These are phyloP conservation scores for Menura novaehollandiae DNA, from an alignment of 2,113 vertebrate species.

Conservation along the genomic window DNA sequence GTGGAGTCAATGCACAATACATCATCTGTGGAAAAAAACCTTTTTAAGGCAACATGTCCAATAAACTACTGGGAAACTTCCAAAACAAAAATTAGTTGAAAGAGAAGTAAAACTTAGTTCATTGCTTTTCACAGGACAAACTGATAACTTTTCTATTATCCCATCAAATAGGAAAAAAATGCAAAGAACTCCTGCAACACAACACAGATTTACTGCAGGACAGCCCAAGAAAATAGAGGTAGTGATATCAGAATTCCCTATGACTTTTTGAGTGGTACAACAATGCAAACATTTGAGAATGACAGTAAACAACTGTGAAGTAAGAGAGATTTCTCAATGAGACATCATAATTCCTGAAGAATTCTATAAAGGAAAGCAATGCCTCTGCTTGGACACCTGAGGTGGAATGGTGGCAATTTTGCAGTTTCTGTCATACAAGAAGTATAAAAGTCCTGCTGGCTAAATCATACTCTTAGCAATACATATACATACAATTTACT, in stretches of 20 bases:
- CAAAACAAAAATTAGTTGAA: neutral
- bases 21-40: neutral
- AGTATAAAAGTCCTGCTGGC: neutral
- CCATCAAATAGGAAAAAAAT: neutral
- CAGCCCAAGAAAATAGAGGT: neutral
- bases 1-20: neutral
- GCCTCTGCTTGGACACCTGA: neutral
- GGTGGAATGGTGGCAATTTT: neutral
- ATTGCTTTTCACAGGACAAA: neutral
- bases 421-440: neutral
- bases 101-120: neutral
- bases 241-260: neutral
- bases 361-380: neutral
- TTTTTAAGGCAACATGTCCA: neutral
- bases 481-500: rapidly evolving
- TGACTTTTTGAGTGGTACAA: neutral
- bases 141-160: neutral
- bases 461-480: neutral
- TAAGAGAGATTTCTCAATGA: neutral
- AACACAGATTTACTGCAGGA: neutral
- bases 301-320: neutral
- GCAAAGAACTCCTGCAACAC: neutral
- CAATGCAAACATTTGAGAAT: neutral
- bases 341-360: neutral
- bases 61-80: neutral